phyloP scores from a whole-genome alignment of 2,797 vertebrate genomes.

The Pseudomugil gertrudae region DNA sequence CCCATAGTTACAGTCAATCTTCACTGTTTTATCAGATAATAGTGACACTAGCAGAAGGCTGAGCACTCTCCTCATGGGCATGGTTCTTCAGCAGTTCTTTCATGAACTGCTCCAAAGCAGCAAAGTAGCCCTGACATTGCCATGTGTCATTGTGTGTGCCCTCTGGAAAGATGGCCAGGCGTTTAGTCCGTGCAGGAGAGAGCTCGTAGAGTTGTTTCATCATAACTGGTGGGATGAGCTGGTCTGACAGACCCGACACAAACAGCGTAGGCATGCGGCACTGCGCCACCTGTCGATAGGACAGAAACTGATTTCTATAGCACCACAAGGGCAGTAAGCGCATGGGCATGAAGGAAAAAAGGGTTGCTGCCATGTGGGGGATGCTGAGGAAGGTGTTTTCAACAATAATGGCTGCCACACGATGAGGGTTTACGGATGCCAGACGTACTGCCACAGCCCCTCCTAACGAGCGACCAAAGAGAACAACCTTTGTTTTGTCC shows the following conservation, averaged over 20 bases:
- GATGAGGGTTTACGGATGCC: conserved; percentile 93
- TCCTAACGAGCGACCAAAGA: conserved; percentile 96
- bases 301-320: conserved; percentile 98
- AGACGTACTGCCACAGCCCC: conserved; percentile 95
- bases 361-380: conserved; percentile 97
- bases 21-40: conserved; percentile 84
- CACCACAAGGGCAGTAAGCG: conserved; percentile 96
- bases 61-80: conserved; percentile 89
- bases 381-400: conserved; percentile 99
- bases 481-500: conserved; percentile 95
- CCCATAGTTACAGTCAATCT: conserved; percentile 3
- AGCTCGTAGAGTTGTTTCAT: conserved; percentile 99
- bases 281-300: conserved; percentile 91
- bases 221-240: conserved; percentile 98
- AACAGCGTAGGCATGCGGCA: conserved; percentile 99
- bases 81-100: conserved; percentile 94
- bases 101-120: conserved; percentile 96
- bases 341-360: conserved; percentile 97
- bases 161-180: conserved; percentile 95
- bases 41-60: conserved; percentile 91
- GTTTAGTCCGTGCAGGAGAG: conserved; percentile 97
- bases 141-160: conserved; percentile 99
- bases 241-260: conserved; percentile 96
- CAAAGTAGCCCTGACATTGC: conserved; percentile 99
- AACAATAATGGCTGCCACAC: conserved; percentile 94